Conservation (phyloP, 1,140 invertebrate species). For the Ctenoplectra terminalis region DNA sequence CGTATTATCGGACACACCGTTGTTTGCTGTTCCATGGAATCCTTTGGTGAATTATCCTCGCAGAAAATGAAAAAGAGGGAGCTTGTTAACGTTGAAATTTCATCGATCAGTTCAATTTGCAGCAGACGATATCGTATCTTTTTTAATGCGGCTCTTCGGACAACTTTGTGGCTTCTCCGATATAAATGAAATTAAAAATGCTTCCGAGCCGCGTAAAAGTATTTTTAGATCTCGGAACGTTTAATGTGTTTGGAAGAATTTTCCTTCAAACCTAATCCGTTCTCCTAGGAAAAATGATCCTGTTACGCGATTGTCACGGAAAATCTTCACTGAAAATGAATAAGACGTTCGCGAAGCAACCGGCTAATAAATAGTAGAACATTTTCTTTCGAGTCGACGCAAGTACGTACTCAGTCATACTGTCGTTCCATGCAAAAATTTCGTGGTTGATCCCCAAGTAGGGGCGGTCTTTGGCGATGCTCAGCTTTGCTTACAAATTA, state of each 20-base stretch:
- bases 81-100: slow-evolving; percentile 8
- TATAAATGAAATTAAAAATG: not conserved
- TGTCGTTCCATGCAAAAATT: slow-evolving; percentile 7
- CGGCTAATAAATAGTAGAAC: slow-evolving; percentile 20
- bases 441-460: slow-evolving; percentile 1
- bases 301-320: not conserved
- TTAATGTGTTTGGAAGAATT: too few relatives aligned
- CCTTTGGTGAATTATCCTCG: not conserved
- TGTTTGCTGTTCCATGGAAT: not conserved
- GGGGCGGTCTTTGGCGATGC: slow-evolving; percentile 23
- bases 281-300: not conserved
- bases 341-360: slow-evolving; percentile 9
- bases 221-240: too few relatives aligned
- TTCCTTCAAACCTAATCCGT: not conserved
- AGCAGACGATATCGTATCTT: not conserved
- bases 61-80: not conserved
- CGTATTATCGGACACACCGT: not conserved
- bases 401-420: slow-evolving; percentile 9
- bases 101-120: not conserved
- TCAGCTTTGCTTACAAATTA: slow-evolving; percentile 58
- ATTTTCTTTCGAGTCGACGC: slow-evolving; percentile 21
- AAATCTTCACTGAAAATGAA: slow-evolving; percentile 1
- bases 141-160: not conserved
- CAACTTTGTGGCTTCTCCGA: not conserved
- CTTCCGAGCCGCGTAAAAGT: not conserved